Percentiles rank a stretch among this genome's conserved stretches.
phyloP scores from a whole-genome alignment of 2,113 vertebrate genomes.

The Pipa parva region DNA sequence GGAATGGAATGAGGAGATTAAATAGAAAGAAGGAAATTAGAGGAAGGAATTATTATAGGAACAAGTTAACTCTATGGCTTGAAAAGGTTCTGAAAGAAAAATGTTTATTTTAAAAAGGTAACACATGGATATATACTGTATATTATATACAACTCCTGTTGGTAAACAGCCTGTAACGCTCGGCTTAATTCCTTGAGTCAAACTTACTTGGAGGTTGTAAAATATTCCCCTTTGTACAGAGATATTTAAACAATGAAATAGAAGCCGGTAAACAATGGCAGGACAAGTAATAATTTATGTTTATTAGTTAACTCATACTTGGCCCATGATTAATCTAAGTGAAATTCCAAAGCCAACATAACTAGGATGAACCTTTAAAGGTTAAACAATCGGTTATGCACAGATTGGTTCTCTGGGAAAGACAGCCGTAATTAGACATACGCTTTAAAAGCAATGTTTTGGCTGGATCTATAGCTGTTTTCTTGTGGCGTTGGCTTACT shows the following conservation, averaged over 20 bases:
- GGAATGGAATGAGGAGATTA: too few relatives aligned
- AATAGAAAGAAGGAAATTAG: too few relatives aligned
- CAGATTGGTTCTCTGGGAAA: slow-evolving; percentile 20
- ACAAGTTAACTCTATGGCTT: too few relatives aligned
- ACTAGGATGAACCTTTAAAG: slow-evolving; percentile 28
- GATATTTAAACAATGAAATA: slow-evolving; percentile 11
- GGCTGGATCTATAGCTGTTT: background rate
- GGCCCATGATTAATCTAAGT: slow-evolving; percentile 24
- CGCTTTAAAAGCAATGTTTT: slow-evolving; percentile 11
- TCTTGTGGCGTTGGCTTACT: slow-evolving; percentile 1
- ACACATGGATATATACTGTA: too few relatives aligned
- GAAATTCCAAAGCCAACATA: slow-evolving; percentile 23
- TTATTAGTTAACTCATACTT: background rate
- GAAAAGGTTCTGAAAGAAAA: too few relatives aligned
- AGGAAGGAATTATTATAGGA: too few relatives aligned
- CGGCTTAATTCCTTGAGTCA: background rate
- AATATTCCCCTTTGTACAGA: background rate
- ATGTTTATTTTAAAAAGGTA: too few relatives aligned
- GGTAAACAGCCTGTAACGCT: too few relatives aligned
- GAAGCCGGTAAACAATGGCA: background rate
- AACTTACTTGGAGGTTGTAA: background rate
- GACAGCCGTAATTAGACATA: slow-evolving; percentile 13
- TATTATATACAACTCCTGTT: too few relatives aligned
- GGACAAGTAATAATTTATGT: slow-evolving; percentile 12
- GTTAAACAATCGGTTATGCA: slow-evolving; percentile 20